These are phyloP conservation scores for Sula dactylatra DNA, from an alignment of 2,113 vertebrate genomes.

Conservation along the genomic window DNA sequence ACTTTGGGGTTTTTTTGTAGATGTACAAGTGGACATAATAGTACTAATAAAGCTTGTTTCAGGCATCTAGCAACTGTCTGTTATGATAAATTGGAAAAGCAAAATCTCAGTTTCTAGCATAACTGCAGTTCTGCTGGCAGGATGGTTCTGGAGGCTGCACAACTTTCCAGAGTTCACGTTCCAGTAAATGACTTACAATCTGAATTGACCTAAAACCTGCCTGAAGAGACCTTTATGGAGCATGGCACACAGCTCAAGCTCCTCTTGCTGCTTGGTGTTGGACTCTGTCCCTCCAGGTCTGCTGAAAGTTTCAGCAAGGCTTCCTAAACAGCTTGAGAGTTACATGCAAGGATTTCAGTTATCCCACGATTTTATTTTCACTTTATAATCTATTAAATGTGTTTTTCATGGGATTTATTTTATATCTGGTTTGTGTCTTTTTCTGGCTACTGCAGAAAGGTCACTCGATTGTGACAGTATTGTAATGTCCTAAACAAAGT, in stretches of 20 bases:
- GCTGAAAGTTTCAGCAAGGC: background rate
- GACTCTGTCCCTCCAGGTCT: background rate
- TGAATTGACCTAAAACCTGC: background rate
- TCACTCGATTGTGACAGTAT: background rate
- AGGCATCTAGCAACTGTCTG: background rate
- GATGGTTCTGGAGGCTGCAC: background rate
- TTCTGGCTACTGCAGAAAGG: background rate
- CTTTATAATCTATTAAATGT: background rate
- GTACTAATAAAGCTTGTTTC: background rate
- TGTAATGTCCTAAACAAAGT: background rate
- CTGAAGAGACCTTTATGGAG: background rate
- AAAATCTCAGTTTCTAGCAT: background rate
- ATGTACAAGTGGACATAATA: background rate
- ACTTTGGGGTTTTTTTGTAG: accelerated
- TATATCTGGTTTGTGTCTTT: background rate
- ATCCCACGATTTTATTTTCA: background rate
- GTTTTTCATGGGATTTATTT: background rate
- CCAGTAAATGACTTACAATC: background rate
- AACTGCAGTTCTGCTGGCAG: background rate
- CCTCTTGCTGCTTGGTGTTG: background rate
- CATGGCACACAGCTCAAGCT: background rate
- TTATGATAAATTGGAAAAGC: background rate
- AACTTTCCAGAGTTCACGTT: background rate
- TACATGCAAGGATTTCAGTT: background rate
- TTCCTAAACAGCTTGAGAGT: background rate